Evolutionary conservation across 1,140 invertebrate genomes (phyloP), one percentile per base, ranked within the genome.

Genomic region (Lepidurus apus): DNA sequence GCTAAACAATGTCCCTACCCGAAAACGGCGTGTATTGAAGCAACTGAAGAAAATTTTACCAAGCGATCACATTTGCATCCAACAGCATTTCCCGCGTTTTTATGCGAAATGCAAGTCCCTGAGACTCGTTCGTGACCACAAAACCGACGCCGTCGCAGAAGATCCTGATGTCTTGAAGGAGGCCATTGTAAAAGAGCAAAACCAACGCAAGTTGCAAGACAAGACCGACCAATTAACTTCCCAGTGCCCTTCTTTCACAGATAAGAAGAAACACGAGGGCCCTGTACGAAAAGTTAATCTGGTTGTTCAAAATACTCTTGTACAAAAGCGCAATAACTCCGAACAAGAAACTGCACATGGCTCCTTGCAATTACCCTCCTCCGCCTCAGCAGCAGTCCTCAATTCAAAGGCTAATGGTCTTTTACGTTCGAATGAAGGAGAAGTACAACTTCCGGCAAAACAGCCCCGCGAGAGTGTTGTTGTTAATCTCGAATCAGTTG

Each of bases 11-110:
- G 6, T 9, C 10, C 45, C 45, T 47, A 65, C 53, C 53, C 53
- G 53, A 65, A 65, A 21, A 21, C 8, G 53, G 53, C 53, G 53
- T 21, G 53, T 65, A 21, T n/a, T 45, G 24, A 34, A 43, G 5
- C 75, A 77, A 47, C 43, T 77, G 7, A 24, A 77, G 24, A 77
- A 77, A 43, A 77, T 77, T n/a, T 47, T 77, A 13, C 75, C 75
- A 1, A 47, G 75, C 42, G 75, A 77, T n/a, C 75, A 44, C 75
- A 47, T 77, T 21, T 45, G 42, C 43, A 47, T 77, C 42, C 43
- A 77, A 24, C 43, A 77, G 75, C 43, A 77, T 45, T 77, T 43
- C 43, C 75, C 75, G 13, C 75, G 75, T 1, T 77, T 77, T 47
- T 77, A 77, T 43, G 75, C 43, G 11, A 77, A 77, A 44, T 77